A percentile compares a stretch with the other conserved stretches of the same genome.
Conservation (phyloP, 2,797 vertebrate genomes). For the Capromys pilorides region DNA sequence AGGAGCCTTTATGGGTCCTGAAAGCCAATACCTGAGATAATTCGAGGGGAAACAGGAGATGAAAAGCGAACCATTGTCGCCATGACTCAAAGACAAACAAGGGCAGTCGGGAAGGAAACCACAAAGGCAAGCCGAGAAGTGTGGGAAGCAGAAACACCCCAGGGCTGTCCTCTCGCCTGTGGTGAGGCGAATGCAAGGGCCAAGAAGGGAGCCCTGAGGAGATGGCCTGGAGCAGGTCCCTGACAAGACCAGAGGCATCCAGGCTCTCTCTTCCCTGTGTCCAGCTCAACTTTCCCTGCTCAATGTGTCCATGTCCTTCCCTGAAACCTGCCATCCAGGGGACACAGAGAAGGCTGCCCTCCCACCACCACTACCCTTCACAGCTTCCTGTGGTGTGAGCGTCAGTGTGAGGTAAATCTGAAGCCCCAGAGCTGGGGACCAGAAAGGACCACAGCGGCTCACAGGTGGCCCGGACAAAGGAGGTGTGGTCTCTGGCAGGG, state of each 20-base stretch:
- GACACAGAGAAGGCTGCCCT: neutral
- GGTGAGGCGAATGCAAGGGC: slow-evolving; percentile 58
- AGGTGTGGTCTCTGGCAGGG: neutral
- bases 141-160: slow-evolving; percentile 29
- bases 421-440: neutral
- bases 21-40: slow-evolving; percentile 63
- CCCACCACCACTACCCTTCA: neutral
- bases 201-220: neutral
- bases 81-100: slow-evolving; percentile 58
- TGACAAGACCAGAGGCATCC: neutral
- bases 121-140: slow-evolving; percentile 62
- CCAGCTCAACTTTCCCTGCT: neutral
- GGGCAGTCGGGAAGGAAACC: slow-evolving; percentile 60
- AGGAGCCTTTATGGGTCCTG: slow-evolving; percentile 38
- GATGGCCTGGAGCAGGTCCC: neutral
- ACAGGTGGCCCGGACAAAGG: neutral
- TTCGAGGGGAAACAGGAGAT: neutral
- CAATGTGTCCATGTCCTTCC: neutral
- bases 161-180: neutral
- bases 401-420: neutral
- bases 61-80: slow-evolving; percentile 53
- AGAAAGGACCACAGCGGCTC: neutral
- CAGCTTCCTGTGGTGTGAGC: neutral
- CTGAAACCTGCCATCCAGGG: neutral
- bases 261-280: neutral